Base-by-base conservation (phyloP, 2,113 vertebrate genomes). In the Anhinga rufa region DNA sequence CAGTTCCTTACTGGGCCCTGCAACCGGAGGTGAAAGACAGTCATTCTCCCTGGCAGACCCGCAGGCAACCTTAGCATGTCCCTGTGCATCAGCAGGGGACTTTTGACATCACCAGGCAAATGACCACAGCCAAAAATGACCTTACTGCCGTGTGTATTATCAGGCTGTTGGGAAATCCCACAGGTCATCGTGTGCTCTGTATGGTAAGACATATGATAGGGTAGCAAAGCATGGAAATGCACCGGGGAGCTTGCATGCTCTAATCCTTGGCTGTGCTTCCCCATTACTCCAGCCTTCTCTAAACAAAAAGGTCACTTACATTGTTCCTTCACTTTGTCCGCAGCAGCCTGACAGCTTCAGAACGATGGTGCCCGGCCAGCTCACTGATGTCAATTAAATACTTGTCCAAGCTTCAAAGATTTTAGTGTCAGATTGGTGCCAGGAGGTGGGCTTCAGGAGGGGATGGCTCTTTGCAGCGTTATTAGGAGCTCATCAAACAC, bases 391-490 rank as follows among this genome's bases (percentile, higher is more conserved):
- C 95, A 95, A 21, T 74, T 61, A 55, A 94, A 80, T 19, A 4
- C 19, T 95, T 88, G 78, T n/a, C 71, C 48, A n/a, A 76, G 14
- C 62, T 95, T 90, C 90, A 93, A 86, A 92, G 90, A 22, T 81
- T 34, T 19, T 57, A 10, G 46, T 10, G 49, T 66, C 55, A 54
- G 70, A 5, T 49, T 14, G 71, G 70, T 90, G 86, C 92, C 92
- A 95, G 90, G 69, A 74, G 57, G 24, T 2, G 3, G 28, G 38
- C 26, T 64, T 74, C 55, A 44, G 14, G 60, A 54, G 60, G 42
- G 61, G 65, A 78, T 1, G 32, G 49, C 82, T 92, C 92, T 86
- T 48, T 40, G 60, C 60, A 46, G 72, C 0, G 10, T 40, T 83
- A 12, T 36, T 34, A 55, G 93, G 61, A 74, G 84, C 68, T 80